These are phyloP conservation scores for Ooceraea biroi DNA, from an alignment of 1,140 invertebrate genomes.

Conservation along the genomic window DNA sequence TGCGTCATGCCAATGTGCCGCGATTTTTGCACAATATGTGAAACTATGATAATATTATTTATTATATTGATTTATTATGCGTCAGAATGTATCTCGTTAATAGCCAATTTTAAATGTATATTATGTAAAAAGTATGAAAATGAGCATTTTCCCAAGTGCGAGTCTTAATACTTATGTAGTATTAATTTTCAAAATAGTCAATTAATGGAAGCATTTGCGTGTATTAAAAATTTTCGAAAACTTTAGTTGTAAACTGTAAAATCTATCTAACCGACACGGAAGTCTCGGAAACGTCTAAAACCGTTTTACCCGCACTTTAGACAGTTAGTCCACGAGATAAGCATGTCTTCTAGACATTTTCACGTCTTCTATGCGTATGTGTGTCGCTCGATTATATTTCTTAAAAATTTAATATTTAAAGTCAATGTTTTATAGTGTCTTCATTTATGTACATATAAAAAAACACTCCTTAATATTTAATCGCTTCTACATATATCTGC, in stretches of 20 bases:
- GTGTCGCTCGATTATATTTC: not conserved
- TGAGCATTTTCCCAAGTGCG: not conserved
- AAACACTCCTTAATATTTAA: not conserved
- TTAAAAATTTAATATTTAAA: constrained; percentile 14
- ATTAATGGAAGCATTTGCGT: not conserved
- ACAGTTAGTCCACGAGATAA: not conserved
- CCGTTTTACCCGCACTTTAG: not conserved
- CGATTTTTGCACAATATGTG: not conserved
- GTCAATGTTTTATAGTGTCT: not conserved
- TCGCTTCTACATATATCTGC: not conserved
- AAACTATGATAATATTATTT: too few relatives aligned
- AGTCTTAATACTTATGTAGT: constrained; percentile 27
- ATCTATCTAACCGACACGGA: constrained; percentile 1
- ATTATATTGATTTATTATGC: not conserved
- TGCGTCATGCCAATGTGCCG: not conserved
- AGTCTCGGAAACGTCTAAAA: not conserved
- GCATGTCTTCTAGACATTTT: not conserved
- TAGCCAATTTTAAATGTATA: not conserved
- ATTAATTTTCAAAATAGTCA: not conserved
- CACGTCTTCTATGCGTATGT: not conserved
- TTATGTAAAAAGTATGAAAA: not conserved
- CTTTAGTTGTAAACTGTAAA: not conserved
- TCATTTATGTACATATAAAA: constrained; percentile 46
- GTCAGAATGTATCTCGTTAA: not conserved
- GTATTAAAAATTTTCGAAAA: not conserved